Evolutionary conservation across 2,113 vertebrate genomes (phyloP).

Genomic region (Tricholaema leucomelas): DNA sequence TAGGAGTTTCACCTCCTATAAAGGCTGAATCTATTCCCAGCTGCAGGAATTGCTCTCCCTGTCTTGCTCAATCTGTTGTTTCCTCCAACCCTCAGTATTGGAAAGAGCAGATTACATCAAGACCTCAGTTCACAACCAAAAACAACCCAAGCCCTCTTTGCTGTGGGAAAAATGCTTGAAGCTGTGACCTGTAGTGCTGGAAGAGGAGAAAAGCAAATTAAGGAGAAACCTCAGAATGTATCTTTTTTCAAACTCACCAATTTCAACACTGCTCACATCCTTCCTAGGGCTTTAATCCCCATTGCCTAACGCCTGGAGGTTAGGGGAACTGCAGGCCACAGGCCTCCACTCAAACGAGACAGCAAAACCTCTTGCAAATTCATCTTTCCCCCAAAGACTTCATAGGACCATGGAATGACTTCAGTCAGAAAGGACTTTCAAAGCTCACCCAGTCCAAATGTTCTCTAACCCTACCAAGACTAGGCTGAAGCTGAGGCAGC

Average conservation of each 20-base stretch:
- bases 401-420: too few relatives aligned
- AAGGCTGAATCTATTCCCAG: not conserved
- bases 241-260: constrained; percentile 18
- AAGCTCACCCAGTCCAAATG: too few relatives aligned
- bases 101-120: not conserved
- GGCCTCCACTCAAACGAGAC: constrained; percentile 15
- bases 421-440: too few relatives aligned
- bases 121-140: constrained; percentile 10
- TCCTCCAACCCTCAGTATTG: not conserved
- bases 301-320: not conserved
- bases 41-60: not conserved
- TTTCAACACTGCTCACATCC: not conserved
- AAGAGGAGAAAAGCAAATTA: constrained; percentile 26
- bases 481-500: too few relatives aligned
- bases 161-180: constrained; percentile 33
- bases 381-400: not conserved
- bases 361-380: constrained; percentile 31
- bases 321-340: constrained; percentile 38
- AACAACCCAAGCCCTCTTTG: not conserved
- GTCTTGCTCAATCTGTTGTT: not conserved
- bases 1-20: not conserved
- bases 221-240: constrained; percentile 20
- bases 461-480: too few relatives aligned
- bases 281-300: not conserved
- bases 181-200: not conserved